Percentiles rank a stretch among this genome's conserved stretches.
Conservation (phyloP, 2,888 invertebrate species). For the Melanostoma scalare region DNA sequence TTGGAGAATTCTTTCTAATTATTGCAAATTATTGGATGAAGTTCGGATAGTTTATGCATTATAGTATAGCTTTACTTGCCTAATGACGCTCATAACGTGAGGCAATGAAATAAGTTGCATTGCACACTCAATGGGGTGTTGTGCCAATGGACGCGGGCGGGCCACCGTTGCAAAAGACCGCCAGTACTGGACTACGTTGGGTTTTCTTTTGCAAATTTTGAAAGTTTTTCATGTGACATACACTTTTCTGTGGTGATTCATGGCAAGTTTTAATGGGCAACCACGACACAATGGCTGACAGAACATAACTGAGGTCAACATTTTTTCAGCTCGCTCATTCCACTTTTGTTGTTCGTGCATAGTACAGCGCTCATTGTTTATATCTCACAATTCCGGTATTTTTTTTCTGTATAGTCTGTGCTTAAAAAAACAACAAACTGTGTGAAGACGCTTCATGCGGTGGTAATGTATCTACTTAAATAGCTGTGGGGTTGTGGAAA, state of each 20-base stretch:
- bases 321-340: constrained; percentile 24
- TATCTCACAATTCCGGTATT: too few species aligned
- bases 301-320: constrained; percentile 24
- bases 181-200: not conserved
- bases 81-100: constrained; percentile 25
- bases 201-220: not conserved
- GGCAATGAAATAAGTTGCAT: constrained; percentile 49
- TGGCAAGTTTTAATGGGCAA: constrained; percentile 21
- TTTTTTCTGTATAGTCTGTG: too few species aligned
- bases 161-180: too few species aligned
- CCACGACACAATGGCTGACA: constrained; percentile 18
- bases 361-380: too few species aligned
- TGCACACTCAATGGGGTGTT: not conserved
- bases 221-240: not conserved
- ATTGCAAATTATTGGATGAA: constrained; percentile 66
- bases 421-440: too few species aligned
- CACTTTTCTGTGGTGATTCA: constrained; percentile 34
- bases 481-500: too few species aligned
- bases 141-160: too few species aligned
- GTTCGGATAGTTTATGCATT: constrained; percentile 59
- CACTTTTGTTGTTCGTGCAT: not conserved
- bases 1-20: constrained; percentile 28
- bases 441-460: too few species aligned
- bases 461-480: too few species aligned
- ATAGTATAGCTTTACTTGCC: constrained; percentile 39